Conservation (phyloP, 2,113 vertebrate genomes). For the Dromiciops gliroides region DNA sequence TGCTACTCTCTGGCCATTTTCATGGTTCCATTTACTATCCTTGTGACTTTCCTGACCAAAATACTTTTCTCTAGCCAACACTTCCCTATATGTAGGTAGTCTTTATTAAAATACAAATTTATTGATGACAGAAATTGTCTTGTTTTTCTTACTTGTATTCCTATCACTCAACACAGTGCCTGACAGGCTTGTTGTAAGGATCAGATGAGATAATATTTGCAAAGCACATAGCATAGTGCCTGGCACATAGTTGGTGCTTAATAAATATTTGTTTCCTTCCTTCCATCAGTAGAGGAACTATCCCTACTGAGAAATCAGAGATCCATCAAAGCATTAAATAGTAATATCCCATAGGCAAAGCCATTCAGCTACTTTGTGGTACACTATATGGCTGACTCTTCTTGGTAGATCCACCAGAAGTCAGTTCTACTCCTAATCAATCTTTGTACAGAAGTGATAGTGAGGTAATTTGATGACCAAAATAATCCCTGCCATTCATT, state of each 20-base stretch:
- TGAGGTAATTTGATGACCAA: background rate
- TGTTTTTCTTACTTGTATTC: background rate
- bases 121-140: background rate
- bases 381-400: background rate
- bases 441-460: background rate
- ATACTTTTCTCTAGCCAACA: no score
- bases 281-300: background rate
- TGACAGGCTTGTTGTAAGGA: background rate
- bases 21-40: no score
- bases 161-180: no score
- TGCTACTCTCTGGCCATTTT: no score
- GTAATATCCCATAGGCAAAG: background rate
- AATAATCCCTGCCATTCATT: background rate
- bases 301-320: background rate
- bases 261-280: background rate
- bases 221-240: background rate
- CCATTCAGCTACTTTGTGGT: background rate
- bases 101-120: background rate
- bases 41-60: no score
- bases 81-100: no score
- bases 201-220: background rate
- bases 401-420: background rate
- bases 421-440: background rate
- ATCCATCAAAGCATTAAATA: background rate
- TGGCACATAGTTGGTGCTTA: background rate